A percentile compares a stretch with the other conserved stretches of the same genome.
Evolutionary conservation across 1,140 invertebrate species (phyloP).

Genomic region (Bactericera cockerelli): DNA sequence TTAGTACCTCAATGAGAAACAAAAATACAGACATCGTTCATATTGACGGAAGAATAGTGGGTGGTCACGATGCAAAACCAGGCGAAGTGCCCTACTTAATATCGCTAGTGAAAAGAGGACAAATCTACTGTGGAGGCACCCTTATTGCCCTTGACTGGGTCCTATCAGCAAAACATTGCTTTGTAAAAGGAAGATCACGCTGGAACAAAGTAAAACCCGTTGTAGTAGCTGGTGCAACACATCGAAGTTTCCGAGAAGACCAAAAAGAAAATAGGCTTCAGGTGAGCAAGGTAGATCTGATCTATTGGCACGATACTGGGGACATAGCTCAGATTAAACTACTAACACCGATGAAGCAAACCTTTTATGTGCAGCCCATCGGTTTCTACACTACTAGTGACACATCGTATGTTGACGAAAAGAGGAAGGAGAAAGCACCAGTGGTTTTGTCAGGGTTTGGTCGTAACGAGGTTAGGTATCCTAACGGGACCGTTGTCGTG

Average conservation of each 20-base stretch:
- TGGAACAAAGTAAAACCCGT: no score
- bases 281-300: neutral
- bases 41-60: neutral
- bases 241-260: no score
- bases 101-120: neutral
- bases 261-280: no score
- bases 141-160: neutral
- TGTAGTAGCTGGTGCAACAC: no score
- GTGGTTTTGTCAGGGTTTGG: no score
- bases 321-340: slow-evolving; percentile 55
- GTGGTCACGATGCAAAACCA: neutral
- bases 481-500: no score
- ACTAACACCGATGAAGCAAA: slow-evolving; percentile 43
- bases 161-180: neutral
- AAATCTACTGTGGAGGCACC: neutral
- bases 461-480: no score
- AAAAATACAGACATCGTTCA: no score
- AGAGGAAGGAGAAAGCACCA: no score
- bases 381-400: neutral
- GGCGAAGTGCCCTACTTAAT: neutral
- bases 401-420: no score
- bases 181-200: neutral
- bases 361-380: slow-evolving; percentile 47
- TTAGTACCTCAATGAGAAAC: no score
- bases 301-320: neutral